Evolutionary conservation across 2,113 vertebrate genomes (phyloP).

Genomic region (Syngnathus typhle): DNA sequence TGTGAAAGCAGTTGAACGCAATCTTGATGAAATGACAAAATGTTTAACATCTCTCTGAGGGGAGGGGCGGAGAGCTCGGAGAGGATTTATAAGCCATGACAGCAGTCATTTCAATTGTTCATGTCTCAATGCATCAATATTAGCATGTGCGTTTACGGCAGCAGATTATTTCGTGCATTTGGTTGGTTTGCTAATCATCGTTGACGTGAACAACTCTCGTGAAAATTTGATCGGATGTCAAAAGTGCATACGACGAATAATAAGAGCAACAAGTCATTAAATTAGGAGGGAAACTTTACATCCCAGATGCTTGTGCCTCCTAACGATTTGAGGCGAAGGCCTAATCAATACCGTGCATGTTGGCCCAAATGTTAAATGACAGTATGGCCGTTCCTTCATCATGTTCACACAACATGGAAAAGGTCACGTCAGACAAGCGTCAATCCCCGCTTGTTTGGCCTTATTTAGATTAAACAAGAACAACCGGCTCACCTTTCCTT

Average conservation of each 20-base stretch:
- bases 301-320: slow-evolving; percentile 13
- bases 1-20: background rate
- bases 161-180: background rate
- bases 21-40: background rate
- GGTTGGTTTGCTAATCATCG: background rate
- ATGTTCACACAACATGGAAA: slow-evolving; percentile 61
- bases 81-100: background rate
- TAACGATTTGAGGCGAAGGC: slow-evolving; percentile 52
- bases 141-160: background rate
- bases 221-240: background rate
- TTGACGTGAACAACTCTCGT: background rate
- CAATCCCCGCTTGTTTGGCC: slow-evolving; percentile 41
- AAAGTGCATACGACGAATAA: background rate
- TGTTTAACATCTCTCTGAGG: background rate
- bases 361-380: slow-evolving; percentile 69
- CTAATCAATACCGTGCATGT: slow-evolving; percentile 58
- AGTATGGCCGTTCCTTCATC: slow-evolving; percentile 59
- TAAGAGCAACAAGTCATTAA: background rate
- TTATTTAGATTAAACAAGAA: slow-evolving; percentile 37
- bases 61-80: too few species aligned
- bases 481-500: slow-evolving; percentile 12
- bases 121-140: background rate
- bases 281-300: slow-evolving; percentile 26
- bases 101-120: too few species aligned
- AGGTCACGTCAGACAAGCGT: slow-evolving; percentile 57